Base-by-base conservation (phyloP, 2,888 invertebrate species). In the Eristalis tenax region DNA sequence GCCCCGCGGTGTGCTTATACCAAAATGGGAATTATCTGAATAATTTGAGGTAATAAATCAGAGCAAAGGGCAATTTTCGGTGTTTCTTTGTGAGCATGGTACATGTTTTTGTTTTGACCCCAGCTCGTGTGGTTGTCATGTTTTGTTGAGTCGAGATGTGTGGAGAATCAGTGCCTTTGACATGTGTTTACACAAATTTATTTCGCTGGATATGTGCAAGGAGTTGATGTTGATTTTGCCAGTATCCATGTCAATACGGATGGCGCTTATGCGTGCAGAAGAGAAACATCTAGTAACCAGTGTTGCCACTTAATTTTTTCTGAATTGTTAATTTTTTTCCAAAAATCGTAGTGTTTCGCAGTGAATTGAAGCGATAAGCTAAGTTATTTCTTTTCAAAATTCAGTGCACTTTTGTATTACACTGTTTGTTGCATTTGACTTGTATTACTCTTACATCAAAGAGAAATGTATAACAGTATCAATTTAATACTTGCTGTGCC, bases 11-110 rank as follows among this genome's bases (percentile, higher is more conserved):
- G 50, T 59, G 23, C 57, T 71, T 79, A 59, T 66, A 71, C 73
- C 59, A 73, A 59, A 73, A 79, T 59, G 61, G 35, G 40, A 79
- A 79, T 73, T 73, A 71, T 79, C 66, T 61, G 66, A 73, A 79
- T 73, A 79, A 65, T 59, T 79, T 71, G 71, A 65, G 38, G 64
- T 70, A 71, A 79, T 79, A 71, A 79, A 79, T 79, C 71, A 71
- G 40, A 59, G 15, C 57, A 26, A 32, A 59, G 40, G 59, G 78
- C 77, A 69, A 63, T 69, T 71, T 40, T 79, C 57, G 57, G 28
- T 38, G 32, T 32, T 32, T 32, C 32, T 32, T 32, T 32, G 32
- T 32, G 8, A 32, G 10, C 32, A 32, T 32, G 38, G 57, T 18
- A 5, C 57, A 43, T 59, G 56, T 13, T 40, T 23, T 22, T 28